These are phyloP conservation scores for Typhlomys cinereus DNA, from an alignment of 2,113 vertebrate genomes.

Conservation along the genomic window DNA sequence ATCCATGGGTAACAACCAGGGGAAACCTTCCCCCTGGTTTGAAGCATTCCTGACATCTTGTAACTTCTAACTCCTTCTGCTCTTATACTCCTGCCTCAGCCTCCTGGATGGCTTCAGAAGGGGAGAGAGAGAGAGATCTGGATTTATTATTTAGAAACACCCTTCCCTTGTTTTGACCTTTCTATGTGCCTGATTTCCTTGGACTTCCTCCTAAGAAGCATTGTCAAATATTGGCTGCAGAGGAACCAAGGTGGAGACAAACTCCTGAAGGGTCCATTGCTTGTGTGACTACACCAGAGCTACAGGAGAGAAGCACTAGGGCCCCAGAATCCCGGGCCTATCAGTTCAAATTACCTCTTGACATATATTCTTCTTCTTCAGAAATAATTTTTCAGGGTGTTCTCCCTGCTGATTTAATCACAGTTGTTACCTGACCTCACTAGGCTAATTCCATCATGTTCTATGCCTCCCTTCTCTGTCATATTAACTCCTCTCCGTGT, in stretches of 20 bases:
- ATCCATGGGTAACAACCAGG: background rate
- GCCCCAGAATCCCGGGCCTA: background rate
- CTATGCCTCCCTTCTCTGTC: background rate
- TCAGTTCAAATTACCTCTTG: background rate
- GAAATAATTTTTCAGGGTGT: background rate
- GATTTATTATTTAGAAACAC: background rate
- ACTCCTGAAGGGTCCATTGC: rapidly evolving
- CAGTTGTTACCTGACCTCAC: background rate
- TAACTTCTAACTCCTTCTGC: background rate
- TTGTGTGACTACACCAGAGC: background rate
- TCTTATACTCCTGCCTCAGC: background rate
- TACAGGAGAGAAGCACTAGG: background rate
- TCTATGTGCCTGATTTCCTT: background rate
- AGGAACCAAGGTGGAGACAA: background rate
- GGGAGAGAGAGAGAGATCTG: too few species aligned
- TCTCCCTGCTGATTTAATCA: background rate
- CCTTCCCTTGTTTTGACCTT: rapidly evolving
- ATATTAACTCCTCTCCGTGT: background rate
- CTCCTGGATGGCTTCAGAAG: background rate
- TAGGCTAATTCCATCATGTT: background rate
- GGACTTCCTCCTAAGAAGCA: background rate
- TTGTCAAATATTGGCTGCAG: background rate
- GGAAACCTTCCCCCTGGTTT: background rate
- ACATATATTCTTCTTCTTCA: background rate
- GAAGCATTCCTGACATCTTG: background rate